A percentile compares a stretch with the other conserved stretches of the same genome.
Conservation (phyloP, 2,888 invertebrate genomes). For the Stegana nigrithorax region DNA sequence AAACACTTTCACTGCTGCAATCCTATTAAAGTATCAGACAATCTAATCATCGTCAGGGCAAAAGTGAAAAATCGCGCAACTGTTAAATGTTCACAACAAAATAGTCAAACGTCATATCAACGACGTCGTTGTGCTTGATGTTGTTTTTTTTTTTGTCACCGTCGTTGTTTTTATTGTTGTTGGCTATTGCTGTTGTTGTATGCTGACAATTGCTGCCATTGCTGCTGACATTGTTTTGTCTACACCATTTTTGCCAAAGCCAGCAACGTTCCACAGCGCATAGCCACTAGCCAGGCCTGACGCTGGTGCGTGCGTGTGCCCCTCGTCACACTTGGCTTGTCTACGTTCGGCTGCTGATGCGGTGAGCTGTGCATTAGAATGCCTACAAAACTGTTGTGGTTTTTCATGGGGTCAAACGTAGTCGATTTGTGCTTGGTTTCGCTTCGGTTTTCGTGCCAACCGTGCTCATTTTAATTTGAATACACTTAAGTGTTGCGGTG, state of each 20-base stretch:
- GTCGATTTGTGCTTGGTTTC: neutral
- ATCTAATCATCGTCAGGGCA: constrained; percentile 50
- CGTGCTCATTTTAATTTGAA: constrained; percentile 54
- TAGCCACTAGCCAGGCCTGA: too few species aligned
- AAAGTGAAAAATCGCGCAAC: constrained; percentile 51
- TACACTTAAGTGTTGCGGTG: constrained; percentile 59
- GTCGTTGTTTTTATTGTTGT: neutral
- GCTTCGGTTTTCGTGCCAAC: neutral
- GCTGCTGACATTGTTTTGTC: too few species aligned
- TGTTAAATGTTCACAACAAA: constrained; percentile 49
- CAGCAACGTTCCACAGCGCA: too few species aligned
- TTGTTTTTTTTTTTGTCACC: neutral
- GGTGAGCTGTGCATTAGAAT: too few species aligned
- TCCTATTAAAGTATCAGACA: constrained; percentile 60
- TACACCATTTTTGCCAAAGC: too few species aligned
- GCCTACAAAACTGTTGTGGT: neutral
- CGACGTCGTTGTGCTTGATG: too few species aligned
- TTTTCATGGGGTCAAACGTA: neutral
- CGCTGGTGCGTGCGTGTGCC: constrained; percentile 32
- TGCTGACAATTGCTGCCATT: constrained; percentile 22
- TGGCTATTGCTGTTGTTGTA: neutral
- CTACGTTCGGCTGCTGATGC: too few species aligned
- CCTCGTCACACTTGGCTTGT: neutral
- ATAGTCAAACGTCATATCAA: too few species aligned
- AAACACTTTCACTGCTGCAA: constrained; percentile 37